Base-by-base conservation (phyloP, 2,888 invertebrate species). In the Mylabris sibirica region DNA sequence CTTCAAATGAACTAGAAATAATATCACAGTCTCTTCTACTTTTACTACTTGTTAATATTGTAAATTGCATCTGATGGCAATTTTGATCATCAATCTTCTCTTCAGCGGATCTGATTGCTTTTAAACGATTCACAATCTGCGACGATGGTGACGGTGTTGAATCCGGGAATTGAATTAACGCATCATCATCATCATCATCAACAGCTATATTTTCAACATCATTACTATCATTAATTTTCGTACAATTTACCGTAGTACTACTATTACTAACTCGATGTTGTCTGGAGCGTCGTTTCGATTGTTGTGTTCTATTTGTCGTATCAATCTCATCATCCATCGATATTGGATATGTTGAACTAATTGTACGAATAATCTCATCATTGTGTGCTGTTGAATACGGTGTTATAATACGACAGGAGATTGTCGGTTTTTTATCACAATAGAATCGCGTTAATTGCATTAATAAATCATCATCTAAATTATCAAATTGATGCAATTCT, bases 361-460 rank as follows among this genome's bases (percentile, higher is more conserved):
- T 84, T 61, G 86, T 85, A 41, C 85, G 80, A 38, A 90, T 85
- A 0, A 81, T 78, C 70, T 90, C 90, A 79, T 92, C 92, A 3
- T 82, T 83, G 0, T 90, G 88, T 0, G 90, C 90, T 60, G 88
- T 88, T 22, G 86, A 89, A 78, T 90, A 90, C 0, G 93, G 92
- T 0, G 92, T 92, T n/a, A 92, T 90, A 2, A 90, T 84, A 61
- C 92, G 85, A 30, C 88, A 90, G 3, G 88, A 84, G 88, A 92
- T 85, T 73, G 87, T 84, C 49, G 88, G 85, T 79, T 90, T 89
- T 80, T 89, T 87, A 69, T 88, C 85, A 68, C 89, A 87, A 79
- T 95, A 94, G 82, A 90, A 91, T 4, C 86, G 84, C 2, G 91
- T 90, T 20, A 95, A 86, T 59, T 91, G 90, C 59, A 88, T 86